Evolutionary conservation across 2,113 vertebrate genomes (phyloP), one percentile per base, ranked within the genome.

Genomic region (Porphyrio hochstetteri): DNA sequence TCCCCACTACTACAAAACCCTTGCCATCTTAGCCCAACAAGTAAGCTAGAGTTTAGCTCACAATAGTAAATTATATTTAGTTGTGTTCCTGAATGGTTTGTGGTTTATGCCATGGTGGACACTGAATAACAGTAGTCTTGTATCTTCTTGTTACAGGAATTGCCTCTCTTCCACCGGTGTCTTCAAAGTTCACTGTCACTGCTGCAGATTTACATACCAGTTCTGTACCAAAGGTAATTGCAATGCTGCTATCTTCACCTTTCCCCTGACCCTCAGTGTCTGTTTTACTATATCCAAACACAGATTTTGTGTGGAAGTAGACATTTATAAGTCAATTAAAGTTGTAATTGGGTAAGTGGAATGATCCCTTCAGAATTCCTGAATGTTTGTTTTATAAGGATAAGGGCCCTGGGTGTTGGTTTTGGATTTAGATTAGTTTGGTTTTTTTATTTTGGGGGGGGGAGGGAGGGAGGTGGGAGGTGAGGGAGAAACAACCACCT

Each of bases 161-260:
- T 85, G 7, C 35, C 16, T 40, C 95, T 61, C 69, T 76, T 85
- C 70, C 90, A 13, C 14, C 74, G 36, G 2, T 3, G 70, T 42
- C 74, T 56, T 50, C 92, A 15, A 77, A 52, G 38, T 53, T 74
- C 57, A 36, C 75, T 92, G 64, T 16, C 28, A 48, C 79, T 23
- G 71, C 38, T 86, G 59, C 68, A 89, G 65, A 61, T 86, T 92
- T 55, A 61, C 36, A 75, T 44, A 60, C n/a, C 67, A 85, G 27
- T 18, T 90, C 95, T 80, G 13, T 16, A 36, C 44, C 76, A 93
- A 91, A 97, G 95, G 97, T 97, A 96, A 95, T 10, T 79, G 13
- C 48, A 88, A 84, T 36, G 35, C 50, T 76, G 65, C 16, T 31
- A 55, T 28, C 46, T 44, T 86, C n/a, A 79, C 11, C 18, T 56